A percentile compares a stretch with the other conserved stretches of the same genome.
Evolutionary conservation across 2,113 vertebrate species (phyloP).

Genomic region (Fukomys damarensis): DNA sequence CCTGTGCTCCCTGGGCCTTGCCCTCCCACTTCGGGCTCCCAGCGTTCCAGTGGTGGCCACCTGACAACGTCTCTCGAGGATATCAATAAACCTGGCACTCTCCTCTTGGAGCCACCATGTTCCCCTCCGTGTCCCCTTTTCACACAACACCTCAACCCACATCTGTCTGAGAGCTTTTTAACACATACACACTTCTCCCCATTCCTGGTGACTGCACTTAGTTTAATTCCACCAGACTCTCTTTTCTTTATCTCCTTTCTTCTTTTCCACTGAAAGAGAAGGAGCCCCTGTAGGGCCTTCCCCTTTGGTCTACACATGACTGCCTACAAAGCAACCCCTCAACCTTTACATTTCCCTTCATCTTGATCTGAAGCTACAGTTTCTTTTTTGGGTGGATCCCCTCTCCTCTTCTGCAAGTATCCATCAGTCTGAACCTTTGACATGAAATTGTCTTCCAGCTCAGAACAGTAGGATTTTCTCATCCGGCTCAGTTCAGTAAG

Average conservation of each 20-base stretch:
- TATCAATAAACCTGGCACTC: too few species aligned
- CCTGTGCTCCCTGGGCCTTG: not conserved
- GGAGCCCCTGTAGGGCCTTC: not conserved
- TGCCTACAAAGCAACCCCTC: not conserved
- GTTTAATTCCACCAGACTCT: too few species aligned
- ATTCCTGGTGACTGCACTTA: not conserved
- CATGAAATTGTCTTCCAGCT: not conserved
- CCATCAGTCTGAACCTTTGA: not conserved
- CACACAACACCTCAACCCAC: not conserved
- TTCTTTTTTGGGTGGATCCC: not conserved
- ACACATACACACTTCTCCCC: not conserved
- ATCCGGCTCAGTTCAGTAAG: not conserved
- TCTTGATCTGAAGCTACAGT: not conserved
- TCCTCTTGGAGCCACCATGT: not conserved
- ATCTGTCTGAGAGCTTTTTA: not conserved
- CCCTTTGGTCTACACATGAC: not conserved
- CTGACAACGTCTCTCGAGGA: not conserved
- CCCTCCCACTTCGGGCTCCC: not conserved
- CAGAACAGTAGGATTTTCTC: constrained; percentile 7
- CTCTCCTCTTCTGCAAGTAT: not conserved
- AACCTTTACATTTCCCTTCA: not conserved
- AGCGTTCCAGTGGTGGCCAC: not conserved
- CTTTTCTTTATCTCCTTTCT: too few species aligned
- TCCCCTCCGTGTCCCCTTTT: not conserved
- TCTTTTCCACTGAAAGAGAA: not conserved